phyloP scores from a whole-genome alignment of 2,888 invertebrate species.

The Cataglyphis livida region DNA sequence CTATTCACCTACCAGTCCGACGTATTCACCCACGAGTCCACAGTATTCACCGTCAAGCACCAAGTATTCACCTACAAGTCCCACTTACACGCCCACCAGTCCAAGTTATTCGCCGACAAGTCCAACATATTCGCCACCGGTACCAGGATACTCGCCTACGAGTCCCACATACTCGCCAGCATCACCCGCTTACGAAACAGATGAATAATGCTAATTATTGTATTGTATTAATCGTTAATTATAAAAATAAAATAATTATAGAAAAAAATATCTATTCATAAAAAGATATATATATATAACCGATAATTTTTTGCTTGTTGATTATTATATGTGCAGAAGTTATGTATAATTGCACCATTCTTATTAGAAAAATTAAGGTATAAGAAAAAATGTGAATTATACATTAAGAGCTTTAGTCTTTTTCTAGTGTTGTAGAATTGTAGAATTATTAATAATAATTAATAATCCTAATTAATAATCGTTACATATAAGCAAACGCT shows the following conservation, averaged over 20 bases:
- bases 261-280: not conserved
- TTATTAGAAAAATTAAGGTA: not conserved
- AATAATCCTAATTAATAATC: no score
- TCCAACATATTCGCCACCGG: constrained; percentile 91
- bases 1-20: constrained; percentile 95
- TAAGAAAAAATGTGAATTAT: not conserved
- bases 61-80: constrained; percentile 92
- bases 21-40: constrained; percentile 95
- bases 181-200: constrained; percentile 89
- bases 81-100: constrained; percentile 92
- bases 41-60: constrained; percentile 94
- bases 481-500: not conserved
- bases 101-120: constrained; percentile 93
- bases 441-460: not conserved
- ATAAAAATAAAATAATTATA: constrained; percentile 7
- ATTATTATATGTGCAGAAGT: not conserved
- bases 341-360: not conserved
- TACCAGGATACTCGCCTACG: constrained; percentile 89
- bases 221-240: constrained; percentile 1
- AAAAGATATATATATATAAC: not conserved
- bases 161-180: constrained; percentile 89
- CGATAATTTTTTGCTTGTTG: constrained; percentile 2
- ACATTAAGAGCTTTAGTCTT: not conserved
- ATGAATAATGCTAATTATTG: constrained; percentile 81
- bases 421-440: not conserved